Percentiles rank a stretch among this genome's conserved stretches.
Evolutionary conservation across 2,888 invertebrate species (phyloP).

Genomic region (Amorpha juglandis): DNA sequence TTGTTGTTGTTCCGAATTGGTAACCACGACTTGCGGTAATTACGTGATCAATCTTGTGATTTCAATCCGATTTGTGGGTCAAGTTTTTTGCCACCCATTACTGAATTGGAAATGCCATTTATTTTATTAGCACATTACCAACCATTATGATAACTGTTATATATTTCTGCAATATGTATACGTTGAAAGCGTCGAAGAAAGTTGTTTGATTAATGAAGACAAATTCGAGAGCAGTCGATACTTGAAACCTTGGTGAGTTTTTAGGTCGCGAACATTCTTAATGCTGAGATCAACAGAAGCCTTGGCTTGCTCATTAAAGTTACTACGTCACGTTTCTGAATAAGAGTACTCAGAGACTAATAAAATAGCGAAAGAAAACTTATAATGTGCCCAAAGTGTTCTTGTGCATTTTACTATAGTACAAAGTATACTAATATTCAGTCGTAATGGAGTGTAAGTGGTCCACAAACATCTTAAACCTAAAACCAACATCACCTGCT

Average conservation of each 20-base stretch:
- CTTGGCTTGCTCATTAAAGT: conserved; percentile 58
- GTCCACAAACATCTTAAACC: no score
- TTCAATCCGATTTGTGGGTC: neutral
- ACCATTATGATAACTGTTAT: neutral
- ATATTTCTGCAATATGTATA: conserved; percentile 41
- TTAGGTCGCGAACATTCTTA: conserved; percentile 71
- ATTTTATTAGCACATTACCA: neutral
- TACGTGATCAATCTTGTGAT: conserved; percentile 19
- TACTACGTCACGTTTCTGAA: conserved; percentile 54
- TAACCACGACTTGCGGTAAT: conserved; percentile 9
- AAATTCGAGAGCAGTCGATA: conserved; percentile 67
- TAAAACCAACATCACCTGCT: no score
- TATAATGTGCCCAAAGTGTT: neutral
- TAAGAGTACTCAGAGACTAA: conserved; percentile 44
- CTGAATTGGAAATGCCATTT: neutral
- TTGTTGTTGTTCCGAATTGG: conserved; percentile 17
- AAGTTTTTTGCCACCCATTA: neutral
- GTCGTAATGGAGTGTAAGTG: no score
- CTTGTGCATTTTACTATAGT: conserved; percentile 13
- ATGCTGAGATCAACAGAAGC: conserved; percentile 50
- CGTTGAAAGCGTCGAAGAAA: conserved; percentile 48
- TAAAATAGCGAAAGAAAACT: conserved; percentile 31
- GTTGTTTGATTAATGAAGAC: conserved; percentile 71
- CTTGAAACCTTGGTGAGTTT: conserved; percentile 62
- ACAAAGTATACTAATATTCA: neutral